Evolutionary conservation across 2,797 vertebrate genomes (phyloP).

Genomic region (Anguilla marmorata): DNA sequence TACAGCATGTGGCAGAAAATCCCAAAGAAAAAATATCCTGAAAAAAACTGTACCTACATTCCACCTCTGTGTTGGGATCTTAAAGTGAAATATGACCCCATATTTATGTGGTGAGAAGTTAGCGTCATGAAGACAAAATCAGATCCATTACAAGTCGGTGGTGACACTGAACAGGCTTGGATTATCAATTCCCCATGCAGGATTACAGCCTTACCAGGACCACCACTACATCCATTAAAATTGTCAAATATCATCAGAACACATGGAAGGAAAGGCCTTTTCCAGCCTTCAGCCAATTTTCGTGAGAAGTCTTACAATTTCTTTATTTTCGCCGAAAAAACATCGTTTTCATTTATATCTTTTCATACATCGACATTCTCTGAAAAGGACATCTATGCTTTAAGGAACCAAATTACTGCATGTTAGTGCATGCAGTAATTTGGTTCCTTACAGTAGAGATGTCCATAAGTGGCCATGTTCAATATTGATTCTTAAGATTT

Average conservation of each 20-base stretch:
- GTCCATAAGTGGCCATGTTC: background rate
- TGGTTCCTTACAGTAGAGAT: no score
- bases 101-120: background rate
- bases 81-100: background rate
- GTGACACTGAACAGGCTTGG: background rate
- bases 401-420: background rate
- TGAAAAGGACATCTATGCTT: background rate
- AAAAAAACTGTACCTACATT: background rate
- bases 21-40: background rate
- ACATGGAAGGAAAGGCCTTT: background rate
- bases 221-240: constrained; percentile 8
- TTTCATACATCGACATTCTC: background rate
- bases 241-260: background rate
- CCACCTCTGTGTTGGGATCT: background rate
- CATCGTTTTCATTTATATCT: background rate
- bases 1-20: background rate
- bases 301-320: background rate
- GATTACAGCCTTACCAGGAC: background rate
- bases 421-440: background rate
- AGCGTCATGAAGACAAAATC: background rate
- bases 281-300: background rate
- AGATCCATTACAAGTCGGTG: background rate
- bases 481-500: background rate
- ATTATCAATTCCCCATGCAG: background rate
- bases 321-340: background rate